These are phyloP conservation scores for Porites rus DNA, from an alignment of 92 coral and sea anemone genomes.

Conservation along the genomic window DNA sequence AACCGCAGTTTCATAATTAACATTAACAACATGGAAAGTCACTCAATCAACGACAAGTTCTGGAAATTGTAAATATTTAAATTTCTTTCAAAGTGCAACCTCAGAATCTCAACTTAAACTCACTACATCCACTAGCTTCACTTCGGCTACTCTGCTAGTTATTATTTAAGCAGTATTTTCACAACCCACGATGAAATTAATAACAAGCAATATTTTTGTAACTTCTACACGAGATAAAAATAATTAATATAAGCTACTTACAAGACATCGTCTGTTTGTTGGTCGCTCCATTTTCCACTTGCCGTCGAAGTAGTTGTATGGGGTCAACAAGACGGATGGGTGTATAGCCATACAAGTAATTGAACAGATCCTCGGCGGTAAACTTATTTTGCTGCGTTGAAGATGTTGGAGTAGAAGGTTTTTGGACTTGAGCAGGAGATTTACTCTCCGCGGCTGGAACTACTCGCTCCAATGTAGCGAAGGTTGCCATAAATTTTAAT, in stretches of 20 bases:
- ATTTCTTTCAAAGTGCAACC: background rate
- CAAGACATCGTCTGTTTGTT: slow-evolving; percentile 62
- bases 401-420: slow-evolving; percentile 3
- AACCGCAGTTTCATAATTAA: background rate
- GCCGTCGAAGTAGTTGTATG: slow-evolving; percentile 76
- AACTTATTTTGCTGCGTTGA: slow-evolving; percentile 31
- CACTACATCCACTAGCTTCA: background rate
- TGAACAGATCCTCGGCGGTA: slow-evolving; percentile 83
- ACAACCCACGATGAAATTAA: background rate
- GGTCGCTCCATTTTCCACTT: slow-evolving; percentile 48
- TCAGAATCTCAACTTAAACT: background rate
- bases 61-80: background rate
- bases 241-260: slow-evolving; percentile 47
- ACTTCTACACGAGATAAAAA: background rate
- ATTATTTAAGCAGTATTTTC: background rate
- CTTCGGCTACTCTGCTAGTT: background rate
- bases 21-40: background rate
- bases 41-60: background rate
- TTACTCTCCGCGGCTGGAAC: slow-evolving; percentile 11
- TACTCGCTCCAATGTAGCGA: slow-evolving; percentile 7
- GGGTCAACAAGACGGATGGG: slow-evolving; percentile 95
- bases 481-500: slow-evolving; percentile 21
- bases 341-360: slow-evolving; percentile 92
- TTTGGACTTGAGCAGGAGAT: slow-evolving; percentile 31
- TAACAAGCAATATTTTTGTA: background rate